phyloP scores from a whole-genome alignment of 2,113 vertebrate species.

The Nycticryphes semicollaris region DNA sequence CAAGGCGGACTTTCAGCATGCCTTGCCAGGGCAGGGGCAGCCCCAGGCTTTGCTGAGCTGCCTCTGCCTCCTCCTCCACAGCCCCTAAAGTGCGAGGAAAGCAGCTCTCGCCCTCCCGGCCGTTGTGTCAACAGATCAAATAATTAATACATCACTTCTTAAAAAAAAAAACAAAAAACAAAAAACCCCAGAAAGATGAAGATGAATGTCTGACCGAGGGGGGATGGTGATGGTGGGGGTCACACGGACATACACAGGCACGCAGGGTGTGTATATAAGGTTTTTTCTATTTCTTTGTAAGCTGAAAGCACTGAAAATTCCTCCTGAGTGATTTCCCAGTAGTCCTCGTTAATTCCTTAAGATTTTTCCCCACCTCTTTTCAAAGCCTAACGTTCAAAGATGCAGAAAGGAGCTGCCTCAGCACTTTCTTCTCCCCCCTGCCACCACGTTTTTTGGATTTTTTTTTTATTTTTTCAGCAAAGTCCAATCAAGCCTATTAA shows the following conservation, averaged over 20 bases:
- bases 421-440: slow-evolving; percentile 30
- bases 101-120: background rate
- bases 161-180: background rate
- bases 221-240: background rate
- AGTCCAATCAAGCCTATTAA: slow-evolving; percentile 57
- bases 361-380: slow-evolving; percentile 60
- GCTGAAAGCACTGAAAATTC: background rate
- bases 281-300: background rate
- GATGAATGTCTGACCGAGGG: background rate
- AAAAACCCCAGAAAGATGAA: background rate
- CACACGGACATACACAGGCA: background rate
- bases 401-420: slow-evolving; percentile 52
- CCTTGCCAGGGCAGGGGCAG: background rate
- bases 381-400: slow-evolving; percentile 74
- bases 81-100: background rate
- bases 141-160: background rate
- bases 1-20: background rate
- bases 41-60: background rate
- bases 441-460: background rate
- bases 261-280: rapidly evolving
- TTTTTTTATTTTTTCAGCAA: background rate
- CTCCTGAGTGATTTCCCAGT: slow-evolving; percentile 59
- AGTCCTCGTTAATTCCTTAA: slow-evolving; percentile 70
- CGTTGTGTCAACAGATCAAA: rapidly evolving
- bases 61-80: background rate